These are phyloP conservation scores for Copidosoma aretas DNA, from an alignment of 2,888 invertebrate species.

Conservation along the genomic window DNA sequence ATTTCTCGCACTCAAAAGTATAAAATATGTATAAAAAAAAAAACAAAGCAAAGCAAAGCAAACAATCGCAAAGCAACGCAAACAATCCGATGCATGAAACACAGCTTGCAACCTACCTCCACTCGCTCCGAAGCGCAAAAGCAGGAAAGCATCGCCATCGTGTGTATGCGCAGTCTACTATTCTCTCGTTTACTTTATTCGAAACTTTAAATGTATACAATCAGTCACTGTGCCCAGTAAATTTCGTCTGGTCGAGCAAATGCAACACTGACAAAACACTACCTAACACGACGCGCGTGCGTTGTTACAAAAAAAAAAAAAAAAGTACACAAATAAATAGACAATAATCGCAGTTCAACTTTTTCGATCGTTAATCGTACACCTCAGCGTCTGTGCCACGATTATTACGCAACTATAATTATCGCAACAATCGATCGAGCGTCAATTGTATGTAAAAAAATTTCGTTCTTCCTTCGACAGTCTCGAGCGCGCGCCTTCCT, in stretches of 20 bases:
- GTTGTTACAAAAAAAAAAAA: neutral
- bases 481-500: too few species aligned
- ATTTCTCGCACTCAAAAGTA: too few species aligned
- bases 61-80: neutral
- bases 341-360: neutral
- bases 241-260: conserved; percentile 3
- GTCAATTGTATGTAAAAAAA: too few species aligned
- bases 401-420: too few species aligned
- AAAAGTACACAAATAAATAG: neutral
- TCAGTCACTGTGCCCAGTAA: too few species aligned
- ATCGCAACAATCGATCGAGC: too few species aligned
- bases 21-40: too few species aligned
- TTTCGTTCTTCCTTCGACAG: too few species aligned
- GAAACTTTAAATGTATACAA: neutral
- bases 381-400: too few species aligned
- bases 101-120: conserved; percentile 56
- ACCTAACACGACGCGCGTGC: conserved; percentile 7
- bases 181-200: conserved; percentile 3
- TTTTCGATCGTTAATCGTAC: neutral
- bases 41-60: neutral
- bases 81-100: neutral
- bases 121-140: conserved; percentile 57
- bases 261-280: conserved; percentile 8
- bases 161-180: neutral
- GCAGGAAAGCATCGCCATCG: conserved; percentile 56